Percentiles rank a stretch among this genome's conserved stretches.
Conservation (phyloP, 2,888 invertebrate genomes). For the Ochropacha duplaris region DNA sequence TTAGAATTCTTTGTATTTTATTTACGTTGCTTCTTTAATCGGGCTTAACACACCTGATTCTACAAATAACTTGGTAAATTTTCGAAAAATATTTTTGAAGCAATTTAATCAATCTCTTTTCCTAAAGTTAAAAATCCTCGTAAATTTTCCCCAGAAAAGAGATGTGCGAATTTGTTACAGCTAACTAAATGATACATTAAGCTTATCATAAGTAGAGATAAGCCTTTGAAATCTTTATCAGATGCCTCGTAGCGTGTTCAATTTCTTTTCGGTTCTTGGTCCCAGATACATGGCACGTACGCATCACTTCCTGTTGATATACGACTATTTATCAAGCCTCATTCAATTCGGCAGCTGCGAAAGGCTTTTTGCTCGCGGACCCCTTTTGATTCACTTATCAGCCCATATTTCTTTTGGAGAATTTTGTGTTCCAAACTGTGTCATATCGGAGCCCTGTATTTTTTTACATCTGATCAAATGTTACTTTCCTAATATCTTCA, state of each 20-base stretch:
- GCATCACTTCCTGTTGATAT: conserved; percentile 12
- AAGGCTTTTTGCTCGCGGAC: conserved; percentile 1
- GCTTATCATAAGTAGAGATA: not conserved
- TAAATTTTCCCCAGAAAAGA: not conserved
- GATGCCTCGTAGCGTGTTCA: not conserved
- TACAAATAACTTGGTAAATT: too few species aligned
- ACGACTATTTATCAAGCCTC: conserved; percentile 21
- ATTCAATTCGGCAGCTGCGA: conserved; percentile 11
- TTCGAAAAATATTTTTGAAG: not conserved
- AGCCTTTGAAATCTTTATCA: not conserved
- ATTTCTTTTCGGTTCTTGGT: not conserved
- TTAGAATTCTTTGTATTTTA: too few species aligned
- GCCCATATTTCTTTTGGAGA: conserved; percentile 3
- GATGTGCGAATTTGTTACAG: too few species aligned
- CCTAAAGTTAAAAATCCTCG: not conserved
- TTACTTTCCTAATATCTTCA: not conserved
- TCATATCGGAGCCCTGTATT: not conserved
- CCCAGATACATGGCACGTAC: not conserved
- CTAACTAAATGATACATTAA: not conserved
- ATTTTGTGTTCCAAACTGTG: not conserved
- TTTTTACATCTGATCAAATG: not conserved
- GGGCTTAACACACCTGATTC: too few species aligned
- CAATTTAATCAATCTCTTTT: not conserved
- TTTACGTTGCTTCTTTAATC: too few species aligned
- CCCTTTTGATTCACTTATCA: conserved; percentile 5